Base-by-base conservation (phyloP, 2,888 invertebrate species). In the Lydus trimaculatus region DNA sequence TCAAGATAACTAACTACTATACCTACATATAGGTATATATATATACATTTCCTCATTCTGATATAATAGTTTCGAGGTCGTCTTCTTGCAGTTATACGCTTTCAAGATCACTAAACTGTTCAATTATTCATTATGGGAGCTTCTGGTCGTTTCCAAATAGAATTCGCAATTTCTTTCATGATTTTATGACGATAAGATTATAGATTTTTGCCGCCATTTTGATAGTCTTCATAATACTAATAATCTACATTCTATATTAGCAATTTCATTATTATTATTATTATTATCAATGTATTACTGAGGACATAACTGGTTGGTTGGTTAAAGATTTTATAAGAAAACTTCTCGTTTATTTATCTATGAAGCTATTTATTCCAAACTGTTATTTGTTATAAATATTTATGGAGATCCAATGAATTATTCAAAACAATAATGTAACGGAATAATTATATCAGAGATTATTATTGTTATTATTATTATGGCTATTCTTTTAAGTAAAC, bases 301-400 rank as follows among this genome's bases (percentile, higher is more conserved):
- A 23, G 48, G 48, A 65, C 64, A 70, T 69, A 69, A 71, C 66
- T 69, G 68, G 71, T 52, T 69, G 67, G 69, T 64, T 69, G 68
- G 71, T 52, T 52, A 66, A 66, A 64, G 69, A 70, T 70, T 68
- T 67, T 63, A 65, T 67, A 66, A 71, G 66, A 71, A 71, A 66
- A 66, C 31, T 62, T 69, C 63, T 63, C 60, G 23, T 66, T n/a
- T n/a, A n/a, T n/a, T n/a, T 72, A 72, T 72, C 71, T 71, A 72
- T 71, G 23, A 66, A 36, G 70, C 63, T 71, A 71, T 75, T 73
- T 73, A 75, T 75, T 72, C 73, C 71, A 67, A 64, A 66, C 63
- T 61, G 67, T 63, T 71, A 68, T 73, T 75, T 75, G 70, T 71
- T 71, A 75, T 72, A 72, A 75, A 75, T 75, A 75, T 74, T 75